Conservation (phyloP, 2,888 invertebrate genomes). For the Tetramorium bicarinatum region DNA sequence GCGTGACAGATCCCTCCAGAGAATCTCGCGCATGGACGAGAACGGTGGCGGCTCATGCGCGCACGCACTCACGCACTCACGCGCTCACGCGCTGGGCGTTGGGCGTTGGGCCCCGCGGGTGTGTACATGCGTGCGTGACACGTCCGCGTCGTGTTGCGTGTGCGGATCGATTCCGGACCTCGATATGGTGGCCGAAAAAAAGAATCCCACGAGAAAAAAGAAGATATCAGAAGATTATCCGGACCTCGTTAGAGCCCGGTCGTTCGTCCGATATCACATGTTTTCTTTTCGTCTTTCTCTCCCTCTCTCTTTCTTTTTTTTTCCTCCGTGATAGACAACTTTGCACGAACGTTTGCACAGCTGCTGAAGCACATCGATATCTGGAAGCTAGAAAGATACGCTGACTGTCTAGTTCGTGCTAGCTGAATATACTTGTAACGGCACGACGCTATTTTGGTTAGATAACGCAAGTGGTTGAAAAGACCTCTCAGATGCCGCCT, state of each 20-base stretch:
- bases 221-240: constrained; percentile 51
- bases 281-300: background rate
- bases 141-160: constrained; percentile 27
- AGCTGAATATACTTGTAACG: background rate
- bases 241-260: constrained; percentile 45
- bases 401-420: background rate
- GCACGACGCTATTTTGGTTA: background rate
- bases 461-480: background rate
- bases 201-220: constrained; percentile 31
- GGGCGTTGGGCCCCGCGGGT: background rate
- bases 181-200: constrained; percentile 44
- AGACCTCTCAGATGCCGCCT: background rate
- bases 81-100: background rate
- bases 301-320: background rate
- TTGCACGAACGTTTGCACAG: constrained; percentile 57
- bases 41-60: constrained; percentile 59
- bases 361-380: constrained; percentile 47
- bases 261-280: constrained; percentile 54
- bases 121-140: constrained; percentile 43
- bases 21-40: constrained; percentile 79
- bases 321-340: background rate
- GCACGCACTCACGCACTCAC: constrained; percentile 36
- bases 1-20: constrained; percentile 84
- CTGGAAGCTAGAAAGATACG: constrained; percentile 21
- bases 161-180: constrained; percentile 41